A percentile compares a stretch with the other conserved stretches of the same genome.
These are phyloP conservation scores for Aptenodytes patagonicus DNA, from an alignment of 2,113 vertebrate species.

Conservation along the genomic window DNA sequence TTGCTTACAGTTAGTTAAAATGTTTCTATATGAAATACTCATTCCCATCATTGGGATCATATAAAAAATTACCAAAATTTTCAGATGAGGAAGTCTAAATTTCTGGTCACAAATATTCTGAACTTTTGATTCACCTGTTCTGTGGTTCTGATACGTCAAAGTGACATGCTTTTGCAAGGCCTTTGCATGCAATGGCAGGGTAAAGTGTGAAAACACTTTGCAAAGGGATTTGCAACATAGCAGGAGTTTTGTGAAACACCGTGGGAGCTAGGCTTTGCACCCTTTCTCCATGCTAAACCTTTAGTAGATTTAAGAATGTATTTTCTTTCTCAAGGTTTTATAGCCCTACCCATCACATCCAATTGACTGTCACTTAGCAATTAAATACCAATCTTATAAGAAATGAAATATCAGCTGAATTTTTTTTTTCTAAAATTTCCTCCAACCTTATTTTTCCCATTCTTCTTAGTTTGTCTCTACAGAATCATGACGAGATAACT, in stretches of 20 bases:
- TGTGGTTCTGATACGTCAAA: background rate
- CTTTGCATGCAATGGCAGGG: background rate
- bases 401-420: background rate
- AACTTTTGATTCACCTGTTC: background rate
- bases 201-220: background rate
- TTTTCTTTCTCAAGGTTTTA: background rate
- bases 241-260: background rate
- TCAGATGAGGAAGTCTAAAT: background rate
- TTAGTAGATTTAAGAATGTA: background rate
- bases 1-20: background rate
- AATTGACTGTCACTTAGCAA: background rate
- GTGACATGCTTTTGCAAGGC: background rate
- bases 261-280: background rate
- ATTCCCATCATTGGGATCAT: background rate
- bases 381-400: background rate
- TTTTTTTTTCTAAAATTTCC: background rate
- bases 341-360: background rate
- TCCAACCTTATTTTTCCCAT: background rate
- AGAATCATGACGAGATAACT: background rate
- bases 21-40: background rate
- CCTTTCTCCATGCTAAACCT: background rate
- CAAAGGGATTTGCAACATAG: background rate
- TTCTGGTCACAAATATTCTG: background rate
- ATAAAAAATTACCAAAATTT: background rate
- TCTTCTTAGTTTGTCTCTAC: background rate